Evolutionary conservation across 30 jellyfish, hydroid and myxozoan genomes (phyloP).

Genomic region (Pseudorhiza aurosa): DNA sequence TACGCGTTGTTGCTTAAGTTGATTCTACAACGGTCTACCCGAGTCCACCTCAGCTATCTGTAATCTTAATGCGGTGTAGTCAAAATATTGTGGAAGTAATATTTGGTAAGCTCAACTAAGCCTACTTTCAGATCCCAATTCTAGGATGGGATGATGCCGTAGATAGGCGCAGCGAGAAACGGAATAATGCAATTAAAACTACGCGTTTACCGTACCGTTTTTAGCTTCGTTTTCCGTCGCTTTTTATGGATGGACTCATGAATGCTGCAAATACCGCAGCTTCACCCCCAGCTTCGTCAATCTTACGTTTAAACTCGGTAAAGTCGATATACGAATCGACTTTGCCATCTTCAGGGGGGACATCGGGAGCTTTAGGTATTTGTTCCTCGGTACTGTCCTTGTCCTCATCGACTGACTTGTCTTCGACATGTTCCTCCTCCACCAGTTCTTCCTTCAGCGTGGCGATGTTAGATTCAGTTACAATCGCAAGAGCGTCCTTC

Average conservation of each 20-base stretch:
- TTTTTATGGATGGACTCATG: slow-evolving; percentile 7
- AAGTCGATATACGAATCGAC: slow-evolving; percentile 89
- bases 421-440: slow-evolving; percentile 16
- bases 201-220: too few relatives aligned
- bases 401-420: background rate
- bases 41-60: too few relatives aligned
- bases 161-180: too few relatives aligned
- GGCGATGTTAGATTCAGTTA: background rate
- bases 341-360: slow-evolving; percentile 57
- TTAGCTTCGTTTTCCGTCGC: too few relatives aligned
- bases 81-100: too few relatives aligned
- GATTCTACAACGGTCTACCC: too few relatives aligned
- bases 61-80: too few relatives aligned
- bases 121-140: too few relatives aligned
- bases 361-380: background rate
- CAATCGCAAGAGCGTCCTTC: background rate
- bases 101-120: too few relatives aligned
- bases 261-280: slow-evolving; percentile 72
- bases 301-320: slow-evolving; percentile 72
- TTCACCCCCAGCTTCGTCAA: slow-evolving; percentile 83
- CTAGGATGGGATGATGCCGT: too few relatives aligned
- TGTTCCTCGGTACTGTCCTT: background rate
- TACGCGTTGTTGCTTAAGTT: too few relatives aligned
- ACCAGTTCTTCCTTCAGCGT: background rate
- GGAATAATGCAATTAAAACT: too few relatives aligned